Percentiles rank a stretch among this genome's conserved stretches.
These are phyloP conservation scores for Ephialtes manifestator DNA, from an alignment of 2,888 invertebrate species.

Conservation along the genomic window DNA sequence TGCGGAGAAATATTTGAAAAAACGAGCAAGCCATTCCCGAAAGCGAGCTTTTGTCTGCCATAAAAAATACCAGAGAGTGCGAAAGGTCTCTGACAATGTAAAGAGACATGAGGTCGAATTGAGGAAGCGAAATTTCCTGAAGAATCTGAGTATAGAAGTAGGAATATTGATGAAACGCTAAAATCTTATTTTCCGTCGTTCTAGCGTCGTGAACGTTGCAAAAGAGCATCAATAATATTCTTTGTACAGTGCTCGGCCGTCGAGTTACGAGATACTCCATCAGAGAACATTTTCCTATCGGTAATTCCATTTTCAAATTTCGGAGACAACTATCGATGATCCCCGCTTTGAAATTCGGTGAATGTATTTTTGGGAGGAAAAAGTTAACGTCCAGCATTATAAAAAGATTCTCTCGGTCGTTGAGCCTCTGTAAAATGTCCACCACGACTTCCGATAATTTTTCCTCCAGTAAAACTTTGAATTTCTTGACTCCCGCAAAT, in stretches of 20 bases:
- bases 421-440: slow-evolving; percentile 79
- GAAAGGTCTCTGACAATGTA: slow-evolving; percentile 88
- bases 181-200: slow-evolving; percentile 87
- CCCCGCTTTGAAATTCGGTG: slow-evolving; percentile 85
- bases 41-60: slow-evolving; percentile 83
- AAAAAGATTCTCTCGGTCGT: slow-evolving; percentile 85
- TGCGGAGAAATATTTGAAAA: slow-evolving; percentile 85
- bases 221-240: slow-evolving; percentile 87
- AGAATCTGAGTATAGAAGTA: slow-evolving; percentile 86
- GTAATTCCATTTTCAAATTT: slow-evolving; percentile 86
- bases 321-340: slow-evolving; percentile 85
- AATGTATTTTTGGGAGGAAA: slow-evolving; percentile 82
- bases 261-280: slow-evolving; percentile 78
- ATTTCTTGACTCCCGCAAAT: slow-evolving; percentile 75
- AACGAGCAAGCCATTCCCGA: slow-evolving; percentile 81
- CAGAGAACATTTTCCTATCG: slow-evolving; percentile 84
- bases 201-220: slow-evolving; percentile 86
- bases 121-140: slow-evolving; percentile 82
- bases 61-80: slow-evolving; percentile 87
- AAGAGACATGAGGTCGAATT: slow-evolving; percentile 85
- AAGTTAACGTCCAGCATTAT: slow-evolving; percentile 84
- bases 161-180: slow-evolving; percentile 88
- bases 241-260: slow-evolving; percentile 87
- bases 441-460: slow-evolving; percentile 82
- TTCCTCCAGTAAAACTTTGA: slow-evolving; percentile 78